Conservation (phyloP, 2,888 invertebrate genomes). For the Eupithecia subfuscata region DNA sequence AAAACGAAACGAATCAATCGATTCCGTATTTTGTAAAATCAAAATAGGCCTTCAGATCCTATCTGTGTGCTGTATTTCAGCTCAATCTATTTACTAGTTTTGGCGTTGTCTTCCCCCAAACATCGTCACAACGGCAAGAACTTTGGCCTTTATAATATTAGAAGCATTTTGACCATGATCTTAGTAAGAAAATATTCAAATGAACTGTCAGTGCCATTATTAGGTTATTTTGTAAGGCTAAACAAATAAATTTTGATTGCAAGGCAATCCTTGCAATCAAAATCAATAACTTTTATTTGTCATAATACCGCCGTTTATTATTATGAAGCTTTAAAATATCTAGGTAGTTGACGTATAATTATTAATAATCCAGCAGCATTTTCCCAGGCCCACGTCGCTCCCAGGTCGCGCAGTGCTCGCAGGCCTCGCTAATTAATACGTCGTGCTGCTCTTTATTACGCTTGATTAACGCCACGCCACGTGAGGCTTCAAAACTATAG, state of each 20-base stretch:
- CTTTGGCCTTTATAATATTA: not conserved
- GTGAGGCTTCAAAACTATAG: not conserved
- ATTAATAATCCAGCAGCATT: not conserved
- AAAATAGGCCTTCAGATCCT: too few species aligned
- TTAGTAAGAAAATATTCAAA: not conserved
- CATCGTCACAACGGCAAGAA: not conserved
- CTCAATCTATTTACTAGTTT: not conserved
- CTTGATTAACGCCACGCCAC: slow-evolving; percentile 67
- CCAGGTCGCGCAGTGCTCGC: not conserved
- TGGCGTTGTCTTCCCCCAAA: not conserved
- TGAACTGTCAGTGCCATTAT: not conserved
- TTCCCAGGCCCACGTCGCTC: not conserved
- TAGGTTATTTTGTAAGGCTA: not conserved
- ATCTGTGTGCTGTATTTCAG: not conserved
- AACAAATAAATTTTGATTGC: too few species aligned
- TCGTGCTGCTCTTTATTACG: slow-evolving; percentile 74
- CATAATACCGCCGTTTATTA: too few species aligned
- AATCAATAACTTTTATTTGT: too few species aligned
- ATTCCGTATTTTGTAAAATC: too few species aligned
- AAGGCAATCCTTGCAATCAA: too few species aligned
- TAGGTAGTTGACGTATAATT: too few species aligned
- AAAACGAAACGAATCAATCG: too few species aligned
- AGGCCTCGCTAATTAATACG: slow-evolving; percentile 71
- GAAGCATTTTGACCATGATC: too few species aligned
- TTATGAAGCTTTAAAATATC: too few species aligned